Evolutionary conservation across 2,113 vertebrate genomes (phyloP), one percentile per base, ranked within the genome.

Genomic region (Poecile atricapillus): DNA sequence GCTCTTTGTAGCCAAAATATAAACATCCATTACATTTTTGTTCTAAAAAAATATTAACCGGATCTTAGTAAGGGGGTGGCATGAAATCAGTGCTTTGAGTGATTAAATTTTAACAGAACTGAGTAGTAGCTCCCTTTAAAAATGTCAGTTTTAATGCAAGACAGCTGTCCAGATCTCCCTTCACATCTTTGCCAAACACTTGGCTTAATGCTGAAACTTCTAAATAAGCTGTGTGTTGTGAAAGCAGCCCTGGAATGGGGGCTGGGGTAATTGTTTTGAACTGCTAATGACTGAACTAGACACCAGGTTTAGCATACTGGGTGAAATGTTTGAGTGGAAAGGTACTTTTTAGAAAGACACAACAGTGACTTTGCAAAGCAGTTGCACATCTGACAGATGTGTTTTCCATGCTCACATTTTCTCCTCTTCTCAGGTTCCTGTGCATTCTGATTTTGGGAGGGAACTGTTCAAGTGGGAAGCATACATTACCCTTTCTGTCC

Each of bases 401-500:
- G 65, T 91, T 95, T 96, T 94, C 93, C 87, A 60, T 89, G 62
- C 81, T 84, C 18, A 3, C 47, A n/a, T 89, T 94, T 91, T 87
- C 83, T 93, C 31, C 64, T 91, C 52, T 83, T 58, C 87, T 89
- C 77, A 35, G 35, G 39, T 95, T 93, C 60, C 55, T 71, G 56
- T 89, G 77, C 81, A 35, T 86, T 93, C 64, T 89, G 39, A 69
- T 65, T 93, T 94, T 91, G 93, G 80, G 83, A 95, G 87, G 93
- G 91, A 95, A 31, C 83, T 84, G 56, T 91, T 79, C 21, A 33
- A 85, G 71, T 60, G 50, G 59, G 83, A 94, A 83, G 64, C 81
- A 37, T 27, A 47, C 44, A 52, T 86, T 91, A 37, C 47, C 39
- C 80, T 74, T 60, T 63, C 77, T 93, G 73, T 63, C 63, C 35